Percentiles rank a stretch among this genome's conserved stretches.
These are phyloP conservation scores for Andricus curvator DNA, from an alignment of 2,888 invertebrate species.

Conservation along the genomic window DNA sequence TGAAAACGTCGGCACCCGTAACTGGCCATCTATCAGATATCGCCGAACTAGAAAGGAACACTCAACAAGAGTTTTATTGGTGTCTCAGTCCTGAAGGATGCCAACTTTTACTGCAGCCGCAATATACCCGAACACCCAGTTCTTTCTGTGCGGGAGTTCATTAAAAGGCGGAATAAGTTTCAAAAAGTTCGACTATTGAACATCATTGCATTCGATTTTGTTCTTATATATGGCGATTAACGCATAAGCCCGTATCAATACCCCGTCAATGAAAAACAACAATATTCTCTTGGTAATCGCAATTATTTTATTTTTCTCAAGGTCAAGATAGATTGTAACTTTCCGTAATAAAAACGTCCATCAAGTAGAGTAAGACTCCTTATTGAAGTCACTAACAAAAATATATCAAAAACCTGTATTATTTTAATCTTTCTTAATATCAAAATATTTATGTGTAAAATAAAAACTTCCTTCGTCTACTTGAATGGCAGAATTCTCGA, in stretches of 20 bases:
- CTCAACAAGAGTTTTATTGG: too few species aligned
- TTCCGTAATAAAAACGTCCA: not conserved
- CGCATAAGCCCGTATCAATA: not conserved
- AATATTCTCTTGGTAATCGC: not conserved
- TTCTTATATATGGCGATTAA: conserved; percentile 5
- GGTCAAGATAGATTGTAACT: not conserved
- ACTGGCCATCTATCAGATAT: too few species aligned
- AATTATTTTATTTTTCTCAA: not conserved
- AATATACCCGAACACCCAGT: too few species aligned
- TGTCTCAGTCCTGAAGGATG: too few species aligned
- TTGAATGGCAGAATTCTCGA: conserved; percentile 8
- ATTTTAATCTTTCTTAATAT: too few species aligned
- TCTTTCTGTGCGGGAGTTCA: conserved; percentile 63
- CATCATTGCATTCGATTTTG: conserved; percentile 2
- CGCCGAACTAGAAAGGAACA: too few species aligned
- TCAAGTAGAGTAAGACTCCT: not conserved
- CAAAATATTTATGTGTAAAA: not conserved
- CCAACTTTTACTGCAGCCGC: too few species aligned
- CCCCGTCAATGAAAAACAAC: not conserved
- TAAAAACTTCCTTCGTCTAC: not conserved
- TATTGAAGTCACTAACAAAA: not conserved
- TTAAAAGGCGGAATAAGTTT: conserved; percentile 55
- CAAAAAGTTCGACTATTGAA: conserved; percentile 21
- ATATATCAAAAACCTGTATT: not conserved
- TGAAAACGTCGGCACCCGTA: too few species aligned